Evolutionary conservation across 1,140 invertebrate genomes (phyloP), one percentile per base, ranked within the genome.

Genomic region (Drosophila sproati): DNA sequence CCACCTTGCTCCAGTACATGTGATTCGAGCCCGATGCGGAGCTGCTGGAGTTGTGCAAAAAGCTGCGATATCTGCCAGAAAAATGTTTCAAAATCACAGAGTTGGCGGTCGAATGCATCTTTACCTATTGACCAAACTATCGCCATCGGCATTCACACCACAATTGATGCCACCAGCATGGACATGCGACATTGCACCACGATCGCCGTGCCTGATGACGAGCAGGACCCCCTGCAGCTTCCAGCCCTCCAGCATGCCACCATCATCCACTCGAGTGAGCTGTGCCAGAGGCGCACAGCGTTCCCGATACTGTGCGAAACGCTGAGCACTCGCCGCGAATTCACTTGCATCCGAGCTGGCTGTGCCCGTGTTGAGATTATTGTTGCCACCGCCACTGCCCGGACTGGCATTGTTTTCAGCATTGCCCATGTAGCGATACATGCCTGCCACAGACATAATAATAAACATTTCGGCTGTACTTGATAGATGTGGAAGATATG

Each of bases 131-230:
- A 92, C 93, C 69, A 93, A 89, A 10, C 93, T 93, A 8, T 93
- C 92, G 4, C 93, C 93, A 10, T 92, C 92, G 20, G 94, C 93
- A 12, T 93, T 93, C 39, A 93, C 93, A 62, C 95, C 95, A 93
- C 98, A 98, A 76, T 97, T 96, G 3, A 98, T 94, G 51, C 93
- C 94, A 29, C 96, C 66, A 95, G 47, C 96, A 95, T 75, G 96
- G 96, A 72, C 95, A 91, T 97, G 96, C 5, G 96, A 95, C 51
- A 98, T 93, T 2, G 97, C 96, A 4, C 97, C 97, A 48, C 98
- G 93, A 92, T 98, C 97, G 2, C 98, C 98, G 93, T 98, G 98
- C 34, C 98, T 93, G 4, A 97, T 95, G 5, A 98, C 93, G 35
- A 98, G 93, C 37, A 98, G 92, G 5, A 98, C 94, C 6, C 97